These are phyloP conservation scores for Drosophila teissieri DNA, from an alignment of 1,140 invertebrate species.

Conservation along the genomic window DNA sequence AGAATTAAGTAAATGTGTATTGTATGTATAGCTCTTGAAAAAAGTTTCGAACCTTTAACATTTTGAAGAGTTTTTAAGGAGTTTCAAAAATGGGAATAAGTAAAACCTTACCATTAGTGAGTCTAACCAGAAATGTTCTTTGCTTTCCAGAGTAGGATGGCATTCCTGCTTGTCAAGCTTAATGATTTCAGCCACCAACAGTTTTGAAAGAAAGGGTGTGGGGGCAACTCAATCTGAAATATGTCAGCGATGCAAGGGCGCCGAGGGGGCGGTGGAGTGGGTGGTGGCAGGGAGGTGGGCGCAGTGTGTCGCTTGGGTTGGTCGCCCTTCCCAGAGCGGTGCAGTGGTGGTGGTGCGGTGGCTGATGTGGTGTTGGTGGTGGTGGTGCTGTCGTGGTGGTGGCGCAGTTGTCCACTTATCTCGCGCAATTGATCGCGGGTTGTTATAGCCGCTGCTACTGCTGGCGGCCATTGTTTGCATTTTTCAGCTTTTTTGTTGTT, in stretches of 20 bases:
- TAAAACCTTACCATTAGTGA: no score
- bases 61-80: no score
- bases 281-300: constrained; percentile 14
- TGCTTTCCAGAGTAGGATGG: no score
- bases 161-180: not conserved
- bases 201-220: not conserved
- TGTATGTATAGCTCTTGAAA: no score
- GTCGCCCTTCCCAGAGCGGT: constrained; percentile 28
- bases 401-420: constrained; percentile 66
- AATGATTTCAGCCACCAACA: not conserved
- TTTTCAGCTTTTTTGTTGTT: constrained; percentile 45
- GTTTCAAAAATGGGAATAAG: no score
- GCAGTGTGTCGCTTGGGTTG: constrained; percentile 24
- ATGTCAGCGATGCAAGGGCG: constrained; percentile 59
- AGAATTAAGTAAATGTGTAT: no score
- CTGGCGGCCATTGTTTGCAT: constrained; percentile 77
- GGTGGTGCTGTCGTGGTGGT: constrained; percentile 33
- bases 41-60: no score
- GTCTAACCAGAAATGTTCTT: not conserved
- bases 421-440: constrained; percentile 77
- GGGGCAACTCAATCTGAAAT: constrained; percentile 59
- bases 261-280: constrained; percentile 11
- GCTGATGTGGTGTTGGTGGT: constrained; percentile 26
- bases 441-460: constrained; percentile 36
- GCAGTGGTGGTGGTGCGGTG: constrained; percentile 12